Evolutionary conservation across 2,797 vertebrate species (phyloP), one percentile per base, ranked within the genome.

Genomic region (Apogon hyalosoma): DNA sequence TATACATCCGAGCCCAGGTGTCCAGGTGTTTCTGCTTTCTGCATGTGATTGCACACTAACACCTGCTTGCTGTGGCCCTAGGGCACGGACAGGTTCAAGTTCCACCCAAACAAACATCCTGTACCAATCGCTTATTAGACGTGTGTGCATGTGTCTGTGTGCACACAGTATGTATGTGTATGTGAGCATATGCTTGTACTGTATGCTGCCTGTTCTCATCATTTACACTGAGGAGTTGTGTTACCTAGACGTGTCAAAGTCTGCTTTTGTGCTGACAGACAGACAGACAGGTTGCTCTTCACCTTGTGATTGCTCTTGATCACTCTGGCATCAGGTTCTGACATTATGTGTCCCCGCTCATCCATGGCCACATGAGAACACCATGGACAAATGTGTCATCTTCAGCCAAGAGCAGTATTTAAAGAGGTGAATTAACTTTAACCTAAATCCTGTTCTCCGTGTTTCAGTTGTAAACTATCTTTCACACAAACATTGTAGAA

Each of bases 101-200:
- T 93, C 82, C 90, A 90, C 79, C 88, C 90, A 90, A 90, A 88
- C 87, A 90, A 92, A 88, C 84, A 85, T 77, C 71, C 61, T 73
- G 51, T 80, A 75, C 66, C 82, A 79, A 61, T 85, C 60, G 39
- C 49, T 82, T 76, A 84, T 79, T 73, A 73, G 69, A 72, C 45
- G 47, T 73, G 65, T 54, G 31, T 52, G 16, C 12, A 13, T 63
- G 53, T 62, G 38, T 53, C 0, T 63, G 56, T n/a, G 38, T 57
- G 54, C 16, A 14, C 12, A 56, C 9, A 56, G 45, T 46, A 54
- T 40, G 47, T 70, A 40, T 43, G 48, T 9, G 24, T 59, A 65
- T 57, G 31, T 45, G 39, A 8, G 40, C 62, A 48, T 57, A 51
- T 74, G 66, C 81, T 86, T 61, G 48, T 48, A 77, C 68, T 73